Evolutionary conservation across 53 echinoderm and acorn worm species (phyloP).

Genomic region (Temnopleurus reevesii): DNA sequence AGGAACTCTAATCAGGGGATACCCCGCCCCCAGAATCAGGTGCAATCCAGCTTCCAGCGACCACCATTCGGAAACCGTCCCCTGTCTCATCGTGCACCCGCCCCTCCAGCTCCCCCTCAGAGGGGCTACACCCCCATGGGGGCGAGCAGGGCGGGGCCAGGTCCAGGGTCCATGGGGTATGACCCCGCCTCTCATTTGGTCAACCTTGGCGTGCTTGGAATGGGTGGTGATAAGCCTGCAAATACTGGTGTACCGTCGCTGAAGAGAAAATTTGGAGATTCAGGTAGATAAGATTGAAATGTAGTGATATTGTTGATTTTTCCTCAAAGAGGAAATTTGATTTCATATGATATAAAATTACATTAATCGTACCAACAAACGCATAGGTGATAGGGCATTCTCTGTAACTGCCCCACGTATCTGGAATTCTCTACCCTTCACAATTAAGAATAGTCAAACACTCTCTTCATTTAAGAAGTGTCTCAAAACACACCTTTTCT

Average conservation of each 20-base stretch:
- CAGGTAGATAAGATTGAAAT: slow-evolving; percentile 17
- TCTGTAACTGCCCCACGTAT: too few relatives aligned
- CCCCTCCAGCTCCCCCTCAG: neutral
- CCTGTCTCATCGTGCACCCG: neutral
- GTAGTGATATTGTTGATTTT: too few relatives aligned
- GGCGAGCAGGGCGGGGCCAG: neutral
- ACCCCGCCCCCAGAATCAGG: neutral
- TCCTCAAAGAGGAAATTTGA: too few relatives aligned
- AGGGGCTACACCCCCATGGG: neutral
- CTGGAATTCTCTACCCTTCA: too few relatives aligned
- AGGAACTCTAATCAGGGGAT: neutral
- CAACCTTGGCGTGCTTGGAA: slow-evolving; percentile 39
- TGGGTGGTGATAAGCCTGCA: neutral
- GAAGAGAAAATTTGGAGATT: slow-evolving; percentile 48
- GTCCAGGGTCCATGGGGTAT: slow-evolving; percentile 19
- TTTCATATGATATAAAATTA: too few relatives aligned
- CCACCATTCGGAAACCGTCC: slow-evolving; percentile 15
- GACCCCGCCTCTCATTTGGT: slow-evolving; percentile 42
- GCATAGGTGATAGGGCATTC: too few relatives aligned
- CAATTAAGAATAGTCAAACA: too few relatives aligned
- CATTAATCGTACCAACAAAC: too few relatives aligned
- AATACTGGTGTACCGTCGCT: neutral
- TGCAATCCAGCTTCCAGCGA: neutral
- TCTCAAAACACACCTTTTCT: too few relatives aligned
- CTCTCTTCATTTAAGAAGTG: too few relatives aligned